Conservation (phyloP, 2,113 vertebrate species). For the Oceanites oceanicus region DNA sequence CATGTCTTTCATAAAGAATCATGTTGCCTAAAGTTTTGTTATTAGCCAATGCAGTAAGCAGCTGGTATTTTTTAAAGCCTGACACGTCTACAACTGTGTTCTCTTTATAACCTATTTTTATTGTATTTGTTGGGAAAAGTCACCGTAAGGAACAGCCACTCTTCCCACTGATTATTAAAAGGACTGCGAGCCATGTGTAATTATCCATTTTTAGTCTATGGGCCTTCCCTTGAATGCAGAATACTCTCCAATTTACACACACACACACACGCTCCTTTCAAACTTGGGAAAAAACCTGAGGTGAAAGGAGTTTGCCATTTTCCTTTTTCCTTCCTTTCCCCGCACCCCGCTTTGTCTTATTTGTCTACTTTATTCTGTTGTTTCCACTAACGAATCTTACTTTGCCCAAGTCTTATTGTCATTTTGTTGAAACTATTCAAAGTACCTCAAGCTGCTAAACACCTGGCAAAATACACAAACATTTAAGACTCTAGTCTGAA, state of each 20-base stretch:
- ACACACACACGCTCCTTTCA: not conserved
- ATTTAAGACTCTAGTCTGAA: conserved; percentile 74
- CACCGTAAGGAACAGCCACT: not conserved
- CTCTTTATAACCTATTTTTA: not conserved
- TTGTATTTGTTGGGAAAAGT: not conserved
- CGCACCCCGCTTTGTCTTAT: not conserved
- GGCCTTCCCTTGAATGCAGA: not conserved
- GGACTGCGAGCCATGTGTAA: not conserved
- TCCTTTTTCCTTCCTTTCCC: rapidly evolving
- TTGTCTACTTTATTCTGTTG: not conserved
- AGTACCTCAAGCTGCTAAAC: conserved; percentile 71
- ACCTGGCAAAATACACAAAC: conserved; percentile 67
- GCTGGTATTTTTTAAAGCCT: not conserved
- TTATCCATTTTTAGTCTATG: not conserved
- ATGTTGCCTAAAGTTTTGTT: not conserved
- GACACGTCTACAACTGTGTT: not conserved
- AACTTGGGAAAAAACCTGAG: not conserved
- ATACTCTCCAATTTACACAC: not conserved
- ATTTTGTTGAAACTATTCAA: conserved; percentile 66
- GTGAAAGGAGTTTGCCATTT: not conserved
- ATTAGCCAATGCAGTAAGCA: not conserved
- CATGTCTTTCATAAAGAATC: not conserved
- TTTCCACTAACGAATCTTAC: conserved; percentile 25
- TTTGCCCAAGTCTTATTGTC: conserved; percentile 62
- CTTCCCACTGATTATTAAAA: not conserved